A percentile compares a stretch with the other conserved stretches of the same genome.
These are phyloP conservation scores for Enteromius afrohamiltoni DNA, from an alignment of 2,797 vertebrate genomes.

Conservation along the genomic window DNA sequence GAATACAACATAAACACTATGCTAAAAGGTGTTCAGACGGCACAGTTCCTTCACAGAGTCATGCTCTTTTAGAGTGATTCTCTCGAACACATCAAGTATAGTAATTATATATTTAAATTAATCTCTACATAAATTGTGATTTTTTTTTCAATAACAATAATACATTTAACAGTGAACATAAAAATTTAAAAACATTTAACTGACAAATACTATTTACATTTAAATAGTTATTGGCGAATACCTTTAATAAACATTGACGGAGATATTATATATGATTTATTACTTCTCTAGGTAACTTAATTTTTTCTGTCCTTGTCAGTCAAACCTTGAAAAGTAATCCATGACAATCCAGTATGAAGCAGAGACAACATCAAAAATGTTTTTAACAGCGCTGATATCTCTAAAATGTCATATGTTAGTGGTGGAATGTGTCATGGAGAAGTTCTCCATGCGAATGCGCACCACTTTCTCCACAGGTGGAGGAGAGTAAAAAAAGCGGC, in stretches of 20 bases:
- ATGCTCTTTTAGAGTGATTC: background rate
- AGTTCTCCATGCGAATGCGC: conserved; percentile 79
- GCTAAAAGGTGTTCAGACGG: background rate
- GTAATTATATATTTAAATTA: background rate
- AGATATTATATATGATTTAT: background rate
- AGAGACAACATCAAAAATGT: background rate
- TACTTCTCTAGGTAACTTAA: background rate
- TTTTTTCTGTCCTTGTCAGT: conserved; percentile 13
- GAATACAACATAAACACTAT: conserved; percentile 23
- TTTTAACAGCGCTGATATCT: conserved; percentile 1
- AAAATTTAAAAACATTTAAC: conserved; percentile 14
- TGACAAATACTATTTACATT: conserved; percentile 30
- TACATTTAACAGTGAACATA: conserved; percentile 2
- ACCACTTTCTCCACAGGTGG: conserved; percentile 66
- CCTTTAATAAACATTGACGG: background rate
- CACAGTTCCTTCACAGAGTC: background rate
- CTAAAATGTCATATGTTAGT: conserved; percentile 68
- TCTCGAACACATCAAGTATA: conserved; percentile 29
- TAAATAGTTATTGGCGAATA: conserved; percentile 25
- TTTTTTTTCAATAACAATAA: conserved; percentile 30
- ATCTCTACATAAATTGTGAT: background rate
- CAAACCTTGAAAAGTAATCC: background rate
- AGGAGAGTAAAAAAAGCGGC: conserved; percentile 61
- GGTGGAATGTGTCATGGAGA: conserved; percentile 80
- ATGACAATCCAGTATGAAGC: background rate